Evolutionary conservation across 2,888 invertebrate genomes (phyloP), one percentile per base, ranked within the genome.

Genomic region (Mechanitis messenoides): DNA sequence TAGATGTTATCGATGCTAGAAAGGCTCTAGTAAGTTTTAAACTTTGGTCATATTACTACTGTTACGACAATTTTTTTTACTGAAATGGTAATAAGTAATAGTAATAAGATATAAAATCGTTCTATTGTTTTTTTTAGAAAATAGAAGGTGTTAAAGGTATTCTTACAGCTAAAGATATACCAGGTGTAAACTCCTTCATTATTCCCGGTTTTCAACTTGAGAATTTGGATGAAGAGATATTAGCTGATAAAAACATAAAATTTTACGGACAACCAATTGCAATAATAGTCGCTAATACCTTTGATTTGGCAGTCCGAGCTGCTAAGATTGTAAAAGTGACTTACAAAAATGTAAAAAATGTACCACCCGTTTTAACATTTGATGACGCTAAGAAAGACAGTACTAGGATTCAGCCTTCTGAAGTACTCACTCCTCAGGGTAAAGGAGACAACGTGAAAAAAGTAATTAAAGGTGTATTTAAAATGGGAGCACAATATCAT

Each of bases 231-330:
- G 92, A 92, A 74, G 87, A 91, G 69, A 84, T 92, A 54, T 82
- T 92, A 35, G 92, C 91, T 31, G 88, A 87, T 46, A 85, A 83
- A 2, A 76, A 85, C 28, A 91, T 95, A 0, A 78, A 86, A 60
- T 94, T 91, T 74, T 92, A 92, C 65, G 93, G 94, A 0, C 95
- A 95, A 76, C 92, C 94, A 0, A 78, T 95, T 7, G 95, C 94
- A 0, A 85, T 95, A 20, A 83, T 95, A 0, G 92, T 93, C 0
- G 95, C 95, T 2, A 84, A 77, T n/a, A 87, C 84, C 1, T 89
- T 92, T 65, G 81, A 83, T 6, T 69, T 91, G 7, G 94, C 94
- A 0, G 84, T 87, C 9, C 75, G 82, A 57, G 92, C 92, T 0
- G 92, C 92, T 0, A 85, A 88, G 59, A 80, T 89, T 72, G 93